A percentile compares a stretch with the other conserved stretches of the same genome.
These are phyloP conservation scores for Podocnemis expansa DNA, from an alignment of 2,113 vertebrate genomes.

Conservation along the genomic window DNA sequence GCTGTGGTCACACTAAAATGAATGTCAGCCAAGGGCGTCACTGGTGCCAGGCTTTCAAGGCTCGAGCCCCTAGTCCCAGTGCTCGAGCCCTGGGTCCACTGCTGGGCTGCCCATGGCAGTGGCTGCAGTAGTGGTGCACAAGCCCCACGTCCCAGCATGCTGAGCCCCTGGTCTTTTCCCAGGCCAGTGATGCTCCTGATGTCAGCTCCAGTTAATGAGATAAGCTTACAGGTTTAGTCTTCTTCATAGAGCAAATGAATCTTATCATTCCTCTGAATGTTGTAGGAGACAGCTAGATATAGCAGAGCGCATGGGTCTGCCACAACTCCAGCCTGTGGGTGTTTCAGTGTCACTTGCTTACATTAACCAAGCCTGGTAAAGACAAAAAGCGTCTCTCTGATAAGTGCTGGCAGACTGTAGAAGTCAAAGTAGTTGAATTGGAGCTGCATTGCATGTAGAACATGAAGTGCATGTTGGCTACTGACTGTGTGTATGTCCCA, in stretches of 20 bases:
- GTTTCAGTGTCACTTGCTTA: not conserved
- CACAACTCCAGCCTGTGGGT: not conserved
- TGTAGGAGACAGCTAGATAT: not conserved
- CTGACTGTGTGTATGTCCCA: not conserved
- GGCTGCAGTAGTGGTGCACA: too few relatives aligned
- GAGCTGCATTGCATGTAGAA: not conserved
- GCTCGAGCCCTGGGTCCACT: too few relatives aligned
- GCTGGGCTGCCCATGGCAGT: too few relatives aligned
- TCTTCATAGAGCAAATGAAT: too few relatives aligned
- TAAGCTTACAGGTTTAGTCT: too few relatives aligned
- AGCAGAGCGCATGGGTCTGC: not conserved
- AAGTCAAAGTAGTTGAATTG: not conserved
- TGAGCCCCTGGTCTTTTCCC: too few relatives aligned
- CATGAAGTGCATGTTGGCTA: not conserved
- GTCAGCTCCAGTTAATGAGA: too few relatives aligned
- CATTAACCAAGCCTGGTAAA: not conserved
- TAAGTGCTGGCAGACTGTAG: not conserved
- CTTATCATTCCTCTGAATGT: not conserved
- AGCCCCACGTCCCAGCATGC: too few relatives aligned
- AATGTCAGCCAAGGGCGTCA: too few relatives aligned
- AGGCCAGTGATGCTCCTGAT: too few relatives aligned
- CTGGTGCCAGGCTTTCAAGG: too few relatives aligned
- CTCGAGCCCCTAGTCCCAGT: too few relatives aligned
- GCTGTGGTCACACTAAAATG: not conserved
- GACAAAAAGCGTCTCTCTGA: not conserved